These are phyloP conservation scores for Parasteatoda tepidariorum DNA, from an alignment of 1,140 invertebrate genomes.

Conservation along the genomic window DNA sequence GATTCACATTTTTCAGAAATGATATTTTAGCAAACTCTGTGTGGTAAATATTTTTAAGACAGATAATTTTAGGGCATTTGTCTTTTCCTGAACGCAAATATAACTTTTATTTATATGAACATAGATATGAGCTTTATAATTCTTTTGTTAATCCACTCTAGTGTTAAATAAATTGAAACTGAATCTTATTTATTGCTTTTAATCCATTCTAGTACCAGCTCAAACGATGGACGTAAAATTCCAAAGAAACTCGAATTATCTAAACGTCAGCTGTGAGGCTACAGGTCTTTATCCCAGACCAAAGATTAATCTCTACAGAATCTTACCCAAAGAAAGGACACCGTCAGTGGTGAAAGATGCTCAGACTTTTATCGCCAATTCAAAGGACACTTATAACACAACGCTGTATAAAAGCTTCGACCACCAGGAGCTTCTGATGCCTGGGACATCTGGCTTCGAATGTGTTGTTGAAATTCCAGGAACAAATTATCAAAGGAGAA, in stretches of 20 bases:
- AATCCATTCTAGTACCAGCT: conserved; percentile 57
- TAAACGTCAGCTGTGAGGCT: conserved; percentile 52
- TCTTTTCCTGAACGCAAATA: too few species aligned
- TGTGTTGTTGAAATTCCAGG: conserved; percentile 56
- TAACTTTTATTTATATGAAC: too few species aligned
- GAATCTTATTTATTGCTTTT: too few species aligned
- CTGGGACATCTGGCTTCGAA: conserved; percentile 31
- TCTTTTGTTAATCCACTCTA: too few species aligned
- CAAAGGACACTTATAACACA: conserved; percentile 26
- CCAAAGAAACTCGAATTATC: neutral
- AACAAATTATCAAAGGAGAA: conserved; percentile 51
- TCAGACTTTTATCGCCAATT: neutral
- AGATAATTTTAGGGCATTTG: too few species aligned
- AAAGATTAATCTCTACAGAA: conserved; percentile 27
- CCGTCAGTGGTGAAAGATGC: conserved; percentile 35
- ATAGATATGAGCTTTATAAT: too few species aligned
- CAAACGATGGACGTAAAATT: conserved; percentile 42
- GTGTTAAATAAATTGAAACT: too few species aligned
- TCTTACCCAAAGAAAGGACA: neutral
- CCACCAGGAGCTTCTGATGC: conserved; percentile 1
- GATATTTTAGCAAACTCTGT: too few species aligned
- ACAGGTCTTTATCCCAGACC: conserved; percentile 44
- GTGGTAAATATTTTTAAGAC: too few species aligned
- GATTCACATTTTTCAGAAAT: too few species aligned
- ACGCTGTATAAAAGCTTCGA: conserved; percentile 26